Conservation (phyloP, 2,113 vertebrate species). For the Nyctereutes procyonoides region DNA sequence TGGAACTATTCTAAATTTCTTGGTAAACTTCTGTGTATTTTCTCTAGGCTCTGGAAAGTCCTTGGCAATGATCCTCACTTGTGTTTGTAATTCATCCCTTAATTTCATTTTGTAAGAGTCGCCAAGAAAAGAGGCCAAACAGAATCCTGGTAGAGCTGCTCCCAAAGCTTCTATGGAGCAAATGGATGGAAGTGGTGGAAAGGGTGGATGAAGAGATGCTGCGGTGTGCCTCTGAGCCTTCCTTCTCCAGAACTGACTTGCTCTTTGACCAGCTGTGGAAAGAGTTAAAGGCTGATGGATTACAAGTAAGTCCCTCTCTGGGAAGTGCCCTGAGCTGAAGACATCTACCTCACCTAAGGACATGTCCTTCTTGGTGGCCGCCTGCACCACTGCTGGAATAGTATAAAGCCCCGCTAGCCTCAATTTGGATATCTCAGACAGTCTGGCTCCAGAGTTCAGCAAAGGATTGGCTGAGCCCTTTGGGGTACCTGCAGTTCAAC, state of each 20-base stretch:
- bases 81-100: neutral
- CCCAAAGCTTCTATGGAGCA: neutral
- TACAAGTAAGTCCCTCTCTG: neutral
- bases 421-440: neutral
- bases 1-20: neutral
- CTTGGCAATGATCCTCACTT: neutral
- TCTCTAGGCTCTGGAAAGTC: neutral
- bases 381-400: neutral
- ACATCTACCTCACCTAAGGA: neutral
- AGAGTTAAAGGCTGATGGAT: neutral
- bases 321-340: neutral
- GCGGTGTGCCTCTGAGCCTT: neutral
- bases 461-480: neutral
- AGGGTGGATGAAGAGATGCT: neutral
- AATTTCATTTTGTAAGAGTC: neutral
- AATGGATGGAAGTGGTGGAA: neutral
- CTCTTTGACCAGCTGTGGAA: neutral
- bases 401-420: neutral
- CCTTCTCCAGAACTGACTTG: neutral
- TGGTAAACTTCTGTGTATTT: neutral
- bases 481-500: neutral
- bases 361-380: neutral
- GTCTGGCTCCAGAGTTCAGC: neutral
- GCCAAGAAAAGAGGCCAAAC: neutral
- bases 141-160: neutral